Percentiles rank a stretch among this genome's conserved stretches.
Evolutionary conservation across 2,888 invertebrate species (phyloP).

Genomic region (Sesia apiformis): DNA sequence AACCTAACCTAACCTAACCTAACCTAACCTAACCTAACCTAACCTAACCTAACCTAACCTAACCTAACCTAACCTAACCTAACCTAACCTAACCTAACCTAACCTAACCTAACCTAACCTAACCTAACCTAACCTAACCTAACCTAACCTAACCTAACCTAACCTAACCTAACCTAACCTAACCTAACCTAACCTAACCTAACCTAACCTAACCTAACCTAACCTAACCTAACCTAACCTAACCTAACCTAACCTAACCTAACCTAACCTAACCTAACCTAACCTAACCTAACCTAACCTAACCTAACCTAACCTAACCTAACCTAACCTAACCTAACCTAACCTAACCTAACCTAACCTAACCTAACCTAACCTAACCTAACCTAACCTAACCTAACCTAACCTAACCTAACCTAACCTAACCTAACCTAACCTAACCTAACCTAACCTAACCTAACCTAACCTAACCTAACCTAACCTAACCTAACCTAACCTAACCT

Average conservation of each 20-base stretch:
- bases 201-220: slow-evolving; percentile 10
- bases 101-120: slow-evolving; percentile 13
- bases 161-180: slow-evolving; percentile 11
- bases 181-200: slow-evolving; percentile 11
- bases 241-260: slow-evolving; percentile 7
- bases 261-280: slow-evolving; percentile 12
- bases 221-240: slow-evolving; percentile 9
- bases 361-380: slow-evolving; percentile 7
- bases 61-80: slow-evolving; percentile 11
- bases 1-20: slow-evolving; percentile 8
- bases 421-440: slow-evolving; percentile 9
- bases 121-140: slow-evolving; percentile 11
- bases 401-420: slow-evolving; percentile 10
- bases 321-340: slow-evolving; percentile 10
- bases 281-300: slow-evolving; percentile 11
- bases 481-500: slow-evolving; percentile 9
- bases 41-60: slow-evolving; percentile 11
- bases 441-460: slow-evolving; percentile 8
- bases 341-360: slow-evolving; percentile 10
- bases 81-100: slow-evolving; percentile 12
- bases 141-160: slow-evolving; percentile 13
- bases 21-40: slow-evolving; percentile 11
- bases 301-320: slow-evolving; percentile 10
- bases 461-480: slow-evolving; percentile 9
- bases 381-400: slow-evolving; percentile 7